These are phyloP conservation scores for Mesoclemmys tuberculata DNA, from an alignment of 2,113 vertebrate genomes.

Conservation along the genomic window DNA sequence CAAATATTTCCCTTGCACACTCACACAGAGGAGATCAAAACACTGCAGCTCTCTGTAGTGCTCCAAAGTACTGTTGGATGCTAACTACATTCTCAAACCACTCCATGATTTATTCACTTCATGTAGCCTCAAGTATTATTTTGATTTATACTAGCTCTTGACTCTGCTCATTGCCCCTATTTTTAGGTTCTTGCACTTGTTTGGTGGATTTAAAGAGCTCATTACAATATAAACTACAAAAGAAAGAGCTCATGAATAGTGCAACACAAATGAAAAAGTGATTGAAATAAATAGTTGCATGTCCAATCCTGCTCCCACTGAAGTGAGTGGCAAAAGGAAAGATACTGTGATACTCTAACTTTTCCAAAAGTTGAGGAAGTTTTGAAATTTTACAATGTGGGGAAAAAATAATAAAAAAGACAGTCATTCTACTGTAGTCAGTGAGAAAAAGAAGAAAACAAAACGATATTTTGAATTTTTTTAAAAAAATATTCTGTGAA, in stretches of 20 bases:
- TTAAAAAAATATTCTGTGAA: background rate
- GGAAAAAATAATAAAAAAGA: background rate
- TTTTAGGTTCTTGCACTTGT: background rate
- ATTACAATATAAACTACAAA: background rate
- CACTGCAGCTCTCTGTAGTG: background rate
- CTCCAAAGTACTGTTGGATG: background rate
- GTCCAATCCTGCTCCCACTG: accelerated
- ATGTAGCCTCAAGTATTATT: background rate
- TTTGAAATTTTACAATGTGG: background rate
- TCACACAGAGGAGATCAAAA: too few species aligned
- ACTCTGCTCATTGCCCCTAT: background rate
- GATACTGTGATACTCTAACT: background rate
- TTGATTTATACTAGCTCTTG: background rate
- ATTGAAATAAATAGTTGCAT: background rate
- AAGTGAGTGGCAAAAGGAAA: background rate
- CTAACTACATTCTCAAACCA: background rate
- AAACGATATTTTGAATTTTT: background rate
- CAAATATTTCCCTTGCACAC: background rate
- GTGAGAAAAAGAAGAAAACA: background rate
- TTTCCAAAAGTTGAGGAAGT: background rate
- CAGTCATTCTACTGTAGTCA: background rate
- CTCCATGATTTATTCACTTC: background rate
- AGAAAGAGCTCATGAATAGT: background rate
- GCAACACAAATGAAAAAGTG: background rate
- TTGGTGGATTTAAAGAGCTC: background rate